A percentile compares a stretch with the other conserved stretches of the same genome.
Conservation (phyloP, 2,888 invertebrate genomes). For the Plagiodera versicolora region DNA sequence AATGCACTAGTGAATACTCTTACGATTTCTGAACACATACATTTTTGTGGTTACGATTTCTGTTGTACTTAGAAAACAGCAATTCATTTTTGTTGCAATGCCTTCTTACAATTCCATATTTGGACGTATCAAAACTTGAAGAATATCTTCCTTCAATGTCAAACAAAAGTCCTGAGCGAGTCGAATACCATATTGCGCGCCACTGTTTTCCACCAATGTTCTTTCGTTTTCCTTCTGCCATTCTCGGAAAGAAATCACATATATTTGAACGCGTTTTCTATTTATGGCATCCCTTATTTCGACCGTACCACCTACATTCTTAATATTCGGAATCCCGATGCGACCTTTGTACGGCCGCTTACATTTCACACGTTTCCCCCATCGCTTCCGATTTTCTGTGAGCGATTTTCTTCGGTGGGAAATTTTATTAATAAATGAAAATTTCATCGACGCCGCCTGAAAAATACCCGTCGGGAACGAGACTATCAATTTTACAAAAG, state of each 20-base stretch:
- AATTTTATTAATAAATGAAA: constrained; percentile 30
- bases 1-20: too few species aligned
- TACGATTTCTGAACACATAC: too few species aligned
- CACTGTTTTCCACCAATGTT: constrained; percentile 45
- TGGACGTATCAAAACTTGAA: too few species aligned
- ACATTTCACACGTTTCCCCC: constrained; percentile 42
- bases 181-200: constrained; percentile 9
- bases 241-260: constrained; percentile 33
- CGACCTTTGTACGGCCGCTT: constrained; percentile 41
- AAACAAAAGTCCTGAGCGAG: too few species aligned
- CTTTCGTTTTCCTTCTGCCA: constrained; percentile 39
- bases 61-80: too few species aligned
- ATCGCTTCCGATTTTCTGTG: constrained; percentile 15
- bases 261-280: constrained; percentile 49
- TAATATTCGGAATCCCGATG: constrained; percentile 44
- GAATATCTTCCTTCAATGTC: too few species aligned
- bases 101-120: too few species aligned
- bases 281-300: constrained; percentile 47
- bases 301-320: constrained; percentile 42
- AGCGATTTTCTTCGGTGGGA: constrained; percentile 32
- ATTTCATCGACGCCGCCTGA: constrained; percentile 1
- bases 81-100: too few species aligned
- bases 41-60: too few species aligned
- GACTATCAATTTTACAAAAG: neutral
- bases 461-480: neutral